Evolutionary conservation across 2,113 vertebrate genomes (phyloP).

Genomic region (Entelurus aequoreus): DNA sequence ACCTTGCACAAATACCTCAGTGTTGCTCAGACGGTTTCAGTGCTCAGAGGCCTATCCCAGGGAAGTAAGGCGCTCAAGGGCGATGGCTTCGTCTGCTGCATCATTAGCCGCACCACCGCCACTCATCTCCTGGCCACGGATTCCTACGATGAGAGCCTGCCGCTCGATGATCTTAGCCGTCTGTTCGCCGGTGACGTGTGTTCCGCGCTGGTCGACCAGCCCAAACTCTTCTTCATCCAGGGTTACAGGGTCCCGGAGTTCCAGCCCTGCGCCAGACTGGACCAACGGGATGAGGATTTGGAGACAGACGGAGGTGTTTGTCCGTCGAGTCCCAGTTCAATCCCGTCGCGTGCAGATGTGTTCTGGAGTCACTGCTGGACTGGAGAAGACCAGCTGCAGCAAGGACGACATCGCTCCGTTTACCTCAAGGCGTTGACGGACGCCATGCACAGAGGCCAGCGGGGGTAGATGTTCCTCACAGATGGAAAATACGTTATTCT

Average conservation of each 20-base stretch:
- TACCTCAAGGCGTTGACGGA: conserved; percentile 77
- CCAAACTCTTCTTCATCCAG: conserved; percentile 93
- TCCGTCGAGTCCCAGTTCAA: neutral
- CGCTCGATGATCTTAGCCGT: conserved; percentile 65
- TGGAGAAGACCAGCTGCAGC: conserved; percentile 60
- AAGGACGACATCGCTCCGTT: conserved; percentile 54
- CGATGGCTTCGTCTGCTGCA: conserved; percentile 79
- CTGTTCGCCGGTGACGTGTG: conserved; percentile 76
- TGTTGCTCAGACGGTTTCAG: conserved; percentile 8
- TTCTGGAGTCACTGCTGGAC: conserved; percentile 88
- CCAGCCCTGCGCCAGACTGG: neutral
- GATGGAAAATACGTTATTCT: neutral
- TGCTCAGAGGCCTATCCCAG: conserved; percentile 49
- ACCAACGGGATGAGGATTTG: conserved; percentile 37
- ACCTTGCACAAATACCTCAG: conserved; percentile 49
- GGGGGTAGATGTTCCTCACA: conserved; percentile 63
- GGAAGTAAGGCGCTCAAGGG: conserved; percentile 51
- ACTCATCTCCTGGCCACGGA: conserved; percentile 76
- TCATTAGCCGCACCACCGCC: conserved; percentile 78
- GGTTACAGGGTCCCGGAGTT: conserved; percentile 65
- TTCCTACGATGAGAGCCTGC: conserved; percentile 44
- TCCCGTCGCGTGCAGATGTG: conserved; percentile 81
- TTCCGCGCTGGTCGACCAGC: conserved; percentile 80
- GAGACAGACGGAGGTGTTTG: conserved; percentile 71
- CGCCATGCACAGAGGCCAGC: conserved; percentile 61